phyloP scores from a whole-genome alignment of 37 sponge, comb jelly and placozoan genomes.

The Ianthella basta region DNA sequence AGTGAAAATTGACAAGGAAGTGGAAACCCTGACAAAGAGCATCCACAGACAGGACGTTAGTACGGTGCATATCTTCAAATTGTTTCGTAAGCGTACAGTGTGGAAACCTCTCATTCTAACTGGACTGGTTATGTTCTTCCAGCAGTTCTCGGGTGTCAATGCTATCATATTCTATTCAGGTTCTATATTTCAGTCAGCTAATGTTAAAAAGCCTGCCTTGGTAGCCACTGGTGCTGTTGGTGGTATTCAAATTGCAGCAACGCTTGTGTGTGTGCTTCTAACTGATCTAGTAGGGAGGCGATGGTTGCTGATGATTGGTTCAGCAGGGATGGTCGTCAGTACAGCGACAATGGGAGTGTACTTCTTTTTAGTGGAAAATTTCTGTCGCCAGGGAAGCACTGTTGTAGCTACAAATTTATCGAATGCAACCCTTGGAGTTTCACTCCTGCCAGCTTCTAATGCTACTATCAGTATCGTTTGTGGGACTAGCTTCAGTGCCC shows the following conservation, averaged over 20 bases:
- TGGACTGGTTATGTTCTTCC: conserved; percentile 59
- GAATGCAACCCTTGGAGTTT: neutral
- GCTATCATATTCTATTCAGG: conserved; percentile 55
- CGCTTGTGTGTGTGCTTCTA: conserved; percentile 47
- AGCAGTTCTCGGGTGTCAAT: conserved; percentile 73
- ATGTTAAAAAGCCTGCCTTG: conserved; percentile 3
- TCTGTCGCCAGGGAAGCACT: no score
- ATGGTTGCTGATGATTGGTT: conserved; percentile 46
- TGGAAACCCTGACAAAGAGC: conserved; percentile 24
- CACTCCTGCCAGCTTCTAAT: neutral
- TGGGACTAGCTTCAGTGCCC: neutral
- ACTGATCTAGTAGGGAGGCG: conserved; percentile 62
- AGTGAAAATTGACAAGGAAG: conserved; percentile 36
- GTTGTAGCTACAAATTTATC: no score
- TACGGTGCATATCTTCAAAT: conserved; percentile 19
- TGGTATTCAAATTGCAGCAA: conserved; percentile 48
- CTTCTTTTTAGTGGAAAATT: conserved; percentile 5
- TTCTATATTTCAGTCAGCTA: conserved; percentile 16
- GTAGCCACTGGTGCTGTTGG: conserved; percentile 35
- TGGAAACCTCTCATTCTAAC: conserved; percentile 48
- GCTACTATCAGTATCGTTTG: neutral
- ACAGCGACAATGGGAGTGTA: conserved; percentile 29
- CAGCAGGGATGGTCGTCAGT: conserved; percentile 37
- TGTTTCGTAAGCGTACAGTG: conserved; percentile 24
- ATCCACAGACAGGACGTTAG: conserved; percentile 7